Evolutionary conservation across 2,888 invertebrate species (phyloP).

Genomic region (Mesorhabditis sp.): DNA sequence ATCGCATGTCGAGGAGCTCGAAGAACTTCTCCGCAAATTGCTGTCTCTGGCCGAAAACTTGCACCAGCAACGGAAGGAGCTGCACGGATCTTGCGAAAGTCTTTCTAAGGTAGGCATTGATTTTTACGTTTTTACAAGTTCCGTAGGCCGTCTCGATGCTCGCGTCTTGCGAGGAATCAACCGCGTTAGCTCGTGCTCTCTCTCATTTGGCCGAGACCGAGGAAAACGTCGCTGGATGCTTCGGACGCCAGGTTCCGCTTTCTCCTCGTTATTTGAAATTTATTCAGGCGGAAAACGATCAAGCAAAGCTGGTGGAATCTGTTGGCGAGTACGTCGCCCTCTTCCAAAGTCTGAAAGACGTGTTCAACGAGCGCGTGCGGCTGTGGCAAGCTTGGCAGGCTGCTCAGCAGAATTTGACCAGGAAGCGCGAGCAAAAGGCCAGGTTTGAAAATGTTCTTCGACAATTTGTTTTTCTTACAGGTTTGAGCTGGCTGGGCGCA

Average conservation of each 20-base stretch:
- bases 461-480: constrained; percentile 14
- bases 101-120: constrained; percentile 23
- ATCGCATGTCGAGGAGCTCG: constrained; percentile 76
- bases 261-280: constrained; percentile 5
- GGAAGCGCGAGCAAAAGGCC: constrained; percentile 87
- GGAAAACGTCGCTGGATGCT: constrained; percentile 66
- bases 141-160: constrained; percentile 76
- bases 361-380: constrained; percentile 73
- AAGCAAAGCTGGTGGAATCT: constrained; percentile 21
- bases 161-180: constrained; percentile 87
- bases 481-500: constrained; percentile 80
- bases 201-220: constrained; percentile 78
- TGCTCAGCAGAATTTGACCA: constrained; percentile 86
- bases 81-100: constrained; percentile 74
- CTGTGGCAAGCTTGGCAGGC: constrained; percentile 96
- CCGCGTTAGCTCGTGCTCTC: constrained; percentile 80
- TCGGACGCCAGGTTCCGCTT: constrained; percentile 66
- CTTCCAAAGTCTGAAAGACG: constrained; percentile 27
- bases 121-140: background rate
- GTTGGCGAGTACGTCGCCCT: constrained; percentile 35
- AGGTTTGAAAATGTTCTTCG: constrained; percentile 62
- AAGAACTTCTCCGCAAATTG: constrained; percentile 74
- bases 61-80: constrained; percentile 79
- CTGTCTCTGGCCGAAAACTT: constrained; percentile 80
- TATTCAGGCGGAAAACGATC: constrained; percentile 15